Conservation (phyloP, 23 tunicate species). For the Diplosoma virens region DNA sequence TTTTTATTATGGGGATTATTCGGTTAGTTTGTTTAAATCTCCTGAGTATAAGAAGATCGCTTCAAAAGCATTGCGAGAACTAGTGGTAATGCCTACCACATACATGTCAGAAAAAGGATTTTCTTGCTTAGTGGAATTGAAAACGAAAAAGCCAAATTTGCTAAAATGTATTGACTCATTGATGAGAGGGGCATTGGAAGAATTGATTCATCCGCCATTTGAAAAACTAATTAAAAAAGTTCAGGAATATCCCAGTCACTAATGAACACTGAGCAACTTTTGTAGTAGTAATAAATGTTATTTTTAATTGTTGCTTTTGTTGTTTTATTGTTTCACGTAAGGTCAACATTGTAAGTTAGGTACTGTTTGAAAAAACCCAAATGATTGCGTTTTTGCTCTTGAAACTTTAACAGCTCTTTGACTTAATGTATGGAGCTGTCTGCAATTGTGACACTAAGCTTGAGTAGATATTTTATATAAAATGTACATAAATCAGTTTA, state of each 20-base stretch:
- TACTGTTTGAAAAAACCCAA: no score
- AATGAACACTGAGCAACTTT: no score
- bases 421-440: no score
- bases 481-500: no score
- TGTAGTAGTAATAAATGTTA: no score
- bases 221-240: constrained; percentile 32
- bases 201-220: constrained; percentile 36
- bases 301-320: no score
- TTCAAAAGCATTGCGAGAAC: constrained; percentile 37
- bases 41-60: constrained; percentile 41
- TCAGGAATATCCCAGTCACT: constrained; percentile 48
- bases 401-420: no score
- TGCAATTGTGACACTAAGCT: no score
- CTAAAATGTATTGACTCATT: constrained; percentile 45
- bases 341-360: no score
- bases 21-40: constrained; percentile 33
- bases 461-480: no score
- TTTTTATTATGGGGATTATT: constrained; percentile 29
- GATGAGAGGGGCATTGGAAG: constrained; percentile 38
- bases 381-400: no score
- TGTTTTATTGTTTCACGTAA: no score
- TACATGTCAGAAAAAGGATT: constrained; percentile 25
- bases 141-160: constrained; percentile 38
- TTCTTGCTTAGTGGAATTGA: constrained; percentile 29
- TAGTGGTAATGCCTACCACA: constrained; percentile 45